Conservation (phyloP, 2,888 invertebrate genomes). For the Octonoba sinensis region DNA sequence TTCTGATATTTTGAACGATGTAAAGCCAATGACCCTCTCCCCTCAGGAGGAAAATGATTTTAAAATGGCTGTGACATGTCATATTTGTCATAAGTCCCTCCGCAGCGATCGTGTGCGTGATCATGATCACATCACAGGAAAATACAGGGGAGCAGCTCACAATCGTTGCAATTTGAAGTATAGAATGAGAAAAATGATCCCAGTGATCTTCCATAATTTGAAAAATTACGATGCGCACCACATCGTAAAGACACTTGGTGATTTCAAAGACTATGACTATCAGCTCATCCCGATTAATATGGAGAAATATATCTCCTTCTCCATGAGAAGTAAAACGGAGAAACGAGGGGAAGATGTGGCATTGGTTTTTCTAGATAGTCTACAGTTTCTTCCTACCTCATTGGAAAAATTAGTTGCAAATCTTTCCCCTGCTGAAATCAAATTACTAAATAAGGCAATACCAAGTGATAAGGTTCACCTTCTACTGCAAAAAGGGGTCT, state of each 20-base stretch:
- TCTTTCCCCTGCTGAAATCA: too few relatives aligned
- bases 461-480: too few relatives aligned
- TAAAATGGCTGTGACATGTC: background rate
- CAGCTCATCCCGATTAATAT: background rate
- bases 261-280: background rate
- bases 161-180: conserved; percentile 26
- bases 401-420: background rate
- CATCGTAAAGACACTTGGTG: background rate
- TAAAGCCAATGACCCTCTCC: background rate
- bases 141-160: background rate
- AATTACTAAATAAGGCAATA: too few relatives aligned
- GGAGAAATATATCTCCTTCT: background rate
- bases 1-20: background rate
- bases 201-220: background rate
- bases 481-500: too few relatives aligned
- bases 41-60: background rate
- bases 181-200: background rate
- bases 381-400: background rate
- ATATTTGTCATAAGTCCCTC: background rate
- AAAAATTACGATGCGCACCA: background rate
- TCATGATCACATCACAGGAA: background rate
- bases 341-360: background rate
- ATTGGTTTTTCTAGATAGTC: background rate
- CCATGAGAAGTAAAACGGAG: too few relatives aligned
- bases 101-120: background rate